Percentiles rank a stretch among this genome's conserved stretches.
Conservation (phyloP, 2,113 vertebrate genomes). For the Zosterops pallidus region DNA sequence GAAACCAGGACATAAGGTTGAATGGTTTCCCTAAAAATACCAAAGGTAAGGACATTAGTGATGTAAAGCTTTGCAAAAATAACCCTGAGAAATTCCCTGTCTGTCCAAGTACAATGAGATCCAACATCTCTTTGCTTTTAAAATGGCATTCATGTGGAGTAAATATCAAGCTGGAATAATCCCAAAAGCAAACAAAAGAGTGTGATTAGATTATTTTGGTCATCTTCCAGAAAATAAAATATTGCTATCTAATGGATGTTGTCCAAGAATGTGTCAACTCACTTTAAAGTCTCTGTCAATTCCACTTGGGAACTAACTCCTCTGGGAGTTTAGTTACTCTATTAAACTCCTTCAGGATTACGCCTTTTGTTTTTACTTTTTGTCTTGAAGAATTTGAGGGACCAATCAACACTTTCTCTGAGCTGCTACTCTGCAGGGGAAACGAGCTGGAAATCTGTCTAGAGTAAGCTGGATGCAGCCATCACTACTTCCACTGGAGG, state of each 20-base stretch:
- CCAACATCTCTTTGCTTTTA: neutral
- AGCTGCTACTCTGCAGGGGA: neutral
- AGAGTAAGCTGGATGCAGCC: neutral
- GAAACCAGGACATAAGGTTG: neutral
- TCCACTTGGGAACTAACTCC: neutral
- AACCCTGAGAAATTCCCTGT: neutral
- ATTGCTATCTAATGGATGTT: neutral
- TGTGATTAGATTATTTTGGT: neutral
- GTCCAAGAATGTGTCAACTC: neutral
- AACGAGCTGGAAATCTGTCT: neutral
- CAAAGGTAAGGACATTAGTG: neutral
- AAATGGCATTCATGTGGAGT: neutral
- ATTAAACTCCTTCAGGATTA: neutral
- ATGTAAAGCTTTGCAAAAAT: neutral
- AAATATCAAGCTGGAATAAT: slow-evolving; percentile 1
- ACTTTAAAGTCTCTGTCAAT: neutral
- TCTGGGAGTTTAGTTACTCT: neutral
- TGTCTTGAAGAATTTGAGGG: neutral
- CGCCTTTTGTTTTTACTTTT: neutral
- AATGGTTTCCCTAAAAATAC: neutral
- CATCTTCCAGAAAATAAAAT: neutral
- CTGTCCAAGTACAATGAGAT: neutral
- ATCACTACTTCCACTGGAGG: neutral
- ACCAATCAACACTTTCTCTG: neutral
- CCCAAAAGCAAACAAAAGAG: neutral